Conservation (phyloP, 2,888 invertebrate genomes). For the Bembecia ichneumoniformis region DNA sequence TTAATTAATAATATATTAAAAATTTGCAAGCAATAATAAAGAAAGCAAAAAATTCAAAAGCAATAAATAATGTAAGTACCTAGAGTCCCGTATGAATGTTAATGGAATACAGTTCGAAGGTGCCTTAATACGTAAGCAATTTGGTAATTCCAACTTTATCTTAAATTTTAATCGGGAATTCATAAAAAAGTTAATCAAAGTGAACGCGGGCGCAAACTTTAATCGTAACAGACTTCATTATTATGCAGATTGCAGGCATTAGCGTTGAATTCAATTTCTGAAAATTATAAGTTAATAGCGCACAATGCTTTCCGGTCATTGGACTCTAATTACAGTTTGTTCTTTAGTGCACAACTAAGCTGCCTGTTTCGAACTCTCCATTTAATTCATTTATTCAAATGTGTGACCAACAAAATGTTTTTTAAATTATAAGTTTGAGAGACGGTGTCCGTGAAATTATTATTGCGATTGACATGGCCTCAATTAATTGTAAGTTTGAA, state of each 20-base stretch:
- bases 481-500: too few relatives aligned
- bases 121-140: background rate
- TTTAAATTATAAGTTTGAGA: too few relatives aligned
- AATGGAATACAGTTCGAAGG: too few relatives aligned
- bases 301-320: slow-evolving; percentile 27
- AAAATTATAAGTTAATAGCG: slow-evolving; percentile 44
- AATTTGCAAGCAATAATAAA: too few relatives aligned
- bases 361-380: background rate
- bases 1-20: too few relatives aligned
- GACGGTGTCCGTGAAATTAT: too few relatives aligned
- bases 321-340: slow-evolving; percentile 32
- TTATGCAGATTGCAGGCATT: slow-evolving; percentile 47
- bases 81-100: too few relatives aligned
- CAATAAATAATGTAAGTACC: too few relatives aligned
- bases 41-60: too few relatives aligned
- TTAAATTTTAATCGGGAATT: slow-evolving; percentile 1
- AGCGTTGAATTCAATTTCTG: slow-evolving; percentile 52
- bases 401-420: too few relatives aligned
- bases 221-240: slow-evolving; percentile 25
- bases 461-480: too few relatives aligned
- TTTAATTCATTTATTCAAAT: background rate
- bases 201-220: slow-evolving; percentile 21
- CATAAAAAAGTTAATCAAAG: slow-evolving; percentile 16
- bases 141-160: slow-evolving; percentile 1
- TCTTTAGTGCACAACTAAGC: slow-evolving; percentile 8